Conservation (phyloP, 2,888 invertebrate species). For the Synanthedon andrenaeformis region DNA sequence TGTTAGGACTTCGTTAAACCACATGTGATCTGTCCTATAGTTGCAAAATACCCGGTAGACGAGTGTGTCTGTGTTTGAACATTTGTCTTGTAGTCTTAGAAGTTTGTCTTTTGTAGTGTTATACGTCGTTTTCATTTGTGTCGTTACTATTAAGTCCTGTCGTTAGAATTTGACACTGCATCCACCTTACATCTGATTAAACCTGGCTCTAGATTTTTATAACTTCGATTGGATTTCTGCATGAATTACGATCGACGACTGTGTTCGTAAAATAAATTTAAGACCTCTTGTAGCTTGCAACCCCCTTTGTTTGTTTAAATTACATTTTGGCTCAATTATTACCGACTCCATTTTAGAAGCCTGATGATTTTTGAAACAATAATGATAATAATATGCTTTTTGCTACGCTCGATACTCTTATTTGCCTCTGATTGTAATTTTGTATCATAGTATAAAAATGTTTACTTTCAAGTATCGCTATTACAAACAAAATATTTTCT, state of each 20-base stretch:
- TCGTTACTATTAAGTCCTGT: constrained; percentile 24
- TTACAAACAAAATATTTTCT: constrained; percentile 10
- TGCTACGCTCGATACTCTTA: constrained; percentile 43
- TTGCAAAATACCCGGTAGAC: constrained; percentile 60
- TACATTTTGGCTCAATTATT: constrained; percentile 64
- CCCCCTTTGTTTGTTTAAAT: constrained; percentile 35
- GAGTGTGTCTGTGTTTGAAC: constrained; percentile 39
- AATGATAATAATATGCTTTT: constrained; percentile 36
- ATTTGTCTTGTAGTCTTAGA: constrained; percentile 37
- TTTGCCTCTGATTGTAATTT: constrained; percentile 33
- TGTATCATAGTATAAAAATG: constrained; percentile 22
- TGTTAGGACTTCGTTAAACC: constrained; percentile 56
- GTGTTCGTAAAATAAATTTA: background rate
- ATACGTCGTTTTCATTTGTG: constrained; percentile 34
- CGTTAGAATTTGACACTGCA: background rate
- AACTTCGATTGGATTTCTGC: constrained; percentile 11
- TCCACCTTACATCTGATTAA: background rate
- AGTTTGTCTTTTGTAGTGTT: constrained; percentile 39
- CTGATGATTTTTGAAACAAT: constrained; percentile 28
- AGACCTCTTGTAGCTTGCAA: constrained; percentile 1
- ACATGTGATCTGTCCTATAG: constrained; percentile 67
- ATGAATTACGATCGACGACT: background rate
- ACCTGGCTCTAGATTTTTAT: constrained; percentile 9
- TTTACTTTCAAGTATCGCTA: background rate
- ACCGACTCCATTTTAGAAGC: constrained; percentile 43